Base-by-base conservation (phyloP, 2,113 vertebrate genomes). In the Ictidomys tridecemlineatus region DNA sequence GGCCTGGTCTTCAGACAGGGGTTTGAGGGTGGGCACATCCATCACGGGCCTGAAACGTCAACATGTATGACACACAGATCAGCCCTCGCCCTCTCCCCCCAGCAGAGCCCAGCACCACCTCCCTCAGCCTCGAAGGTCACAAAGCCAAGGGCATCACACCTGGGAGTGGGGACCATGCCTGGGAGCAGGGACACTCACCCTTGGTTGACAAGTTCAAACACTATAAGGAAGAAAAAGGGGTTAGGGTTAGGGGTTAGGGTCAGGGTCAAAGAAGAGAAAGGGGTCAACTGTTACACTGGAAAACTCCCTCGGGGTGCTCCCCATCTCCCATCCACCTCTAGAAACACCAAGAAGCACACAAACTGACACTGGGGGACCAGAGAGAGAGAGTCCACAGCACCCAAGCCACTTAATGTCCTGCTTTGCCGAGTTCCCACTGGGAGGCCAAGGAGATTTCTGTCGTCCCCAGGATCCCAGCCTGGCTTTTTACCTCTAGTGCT, bases 151-250 rank as follows among this genome's bases (percentile, higher is more conserved):
- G 45, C 53, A 17, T 16, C 89, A n/a, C 14, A 1, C 48, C 22
- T 2, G 8, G n/a, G 18, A n/a, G 37, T 20, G 8, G 61, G 20
- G 79, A 30, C 90, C 14, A 58, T 17, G 4, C 73, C 4, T 0
- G 0, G 51, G 70, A 37, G 72, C 26, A 34, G 61, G 22, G 79
- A 30, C 90, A 99, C 99, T 99, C 98, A 99, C 99, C 99, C 99
- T 98, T 99, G 98, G 94, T 99, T 99, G 97, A 99, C 99, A 98
- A 99, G 99, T 92, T 99, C 99, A 97, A 99, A 99, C 96, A 99
- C 99, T 99, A 99, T 65, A 98, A 83, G 94, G 97, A 98, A 45
- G 8, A 45, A 45, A 45, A 45, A 45, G 45, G 45, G 45, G 45
- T 45, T 45, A 45, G 45, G 45, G 45, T 45, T 45, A 45, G 45